Base-by-base conservation (phyloP, 2,113 vertebrate species). In the Myotis lucifugus region DNA sequence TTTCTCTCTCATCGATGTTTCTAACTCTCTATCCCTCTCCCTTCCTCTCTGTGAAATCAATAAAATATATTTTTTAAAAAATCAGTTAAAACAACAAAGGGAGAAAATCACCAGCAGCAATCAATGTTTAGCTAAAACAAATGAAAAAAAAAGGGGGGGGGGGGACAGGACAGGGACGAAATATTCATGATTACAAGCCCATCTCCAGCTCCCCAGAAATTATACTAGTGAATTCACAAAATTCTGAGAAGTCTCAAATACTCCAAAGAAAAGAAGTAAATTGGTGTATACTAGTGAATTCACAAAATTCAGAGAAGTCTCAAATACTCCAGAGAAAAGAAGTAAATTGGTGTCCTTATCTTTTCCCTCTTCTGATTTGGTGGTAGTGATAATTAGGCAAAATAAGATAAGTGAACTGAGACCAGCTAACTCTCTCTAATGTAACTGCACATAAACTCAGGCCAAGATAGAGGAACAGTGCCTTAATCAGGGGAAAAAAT, bases 171-270 rank as follows among this genome's bases (percentile, higher is more conserved):
- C 66, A 27, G 3, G 61, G 64, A 86, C 10, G 6, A 5, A 76
- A 79, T 59, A 85, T 25, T 85, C 6, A 34, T 52, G 12, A 73
- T 52, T 23, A 82, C 40, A 85, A 73, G 40, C 9, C 25, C 25
- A 90, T 52, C 18, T 66, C 5, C 56, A 73, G 18, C 11, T 37
- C 17, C 42, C 70, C 19, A 82, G 64, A 61, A 77, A 82, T 21
- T 18, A 89, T 25, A 50, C 2, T 17, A 4, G 3, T 46, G n/a
- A 89, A 73, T 70, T 29, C 83, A 78, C 32, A 86, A 59, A 70
- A 93, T 78, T 64, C 48, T 54, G 5, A 83, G 21, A 74, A 56
- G 91, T 88, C 48, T 85, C 40, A 92, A 48, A 90, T 73, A 78
- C 5, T 11, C n/a, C 9, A 32, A 27, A 5, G 25, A 34, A 74